Evolutionary conservation across 2,888 invertebrate genomes (phyloP), one percentile per base, ranked within the genome.

Genomic region (Mantis religiosa): DNA sequence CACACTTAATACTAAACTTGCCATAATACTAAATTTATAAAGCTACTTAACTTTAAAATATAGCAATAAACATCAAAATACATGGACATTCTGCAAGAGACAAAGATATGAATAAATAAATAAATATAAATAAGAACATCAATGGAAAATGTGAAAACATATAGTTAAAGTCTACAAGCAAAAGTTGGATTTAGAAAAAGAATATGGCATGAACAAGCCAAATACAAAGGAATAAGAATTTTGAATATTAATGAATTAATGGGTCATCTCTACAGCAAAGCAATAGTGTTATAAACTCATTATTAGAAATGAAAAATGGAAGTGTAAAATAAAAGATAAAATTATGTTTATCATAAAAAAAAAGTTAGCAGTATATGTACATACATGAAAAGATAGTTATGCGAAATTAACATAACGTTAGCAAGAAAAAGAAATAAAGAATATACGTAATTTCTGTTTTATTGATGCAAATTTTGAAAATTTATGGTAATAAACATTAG

Each of bases 161-260:
- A 87, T n/a, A 87, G 87, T 87, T 87, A 87, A 82, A 34, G 82
- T n/a, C 82, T 87, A 87, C 87, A 87, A 87, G 87, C 87, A 87
- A 30, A 87, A 87, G 87, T 87, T 82, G 87, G 87, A 87, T 71
- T 82, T 87, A 87, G 87, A 89, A 82, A 89, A 89, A 83, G 87
- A 85, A 85, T 84, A 87, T 28, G 83, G 87, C 30, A 89, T 83
- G 87, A 87, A 89, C 82, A 86, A 85, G 85, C 71, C 82, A 85
- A 81, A 84, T 41, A 71, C 25, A 88, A 84, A 84, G 85, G 84
- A 83, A 71, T 27, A 88, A 27, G 81, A 88, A 85, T 84, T 87
- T 87, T 87, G 87, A 83, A 85, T 84, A 88, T 88, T 84, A 88
- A 88, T 84, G 54, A 88, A 88, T 88, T 84, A 88, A 88, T 88